phyloP scores from a whole-genome alignment of 1,140 invertebrate species.

The Drosophila sproati region DNA sequence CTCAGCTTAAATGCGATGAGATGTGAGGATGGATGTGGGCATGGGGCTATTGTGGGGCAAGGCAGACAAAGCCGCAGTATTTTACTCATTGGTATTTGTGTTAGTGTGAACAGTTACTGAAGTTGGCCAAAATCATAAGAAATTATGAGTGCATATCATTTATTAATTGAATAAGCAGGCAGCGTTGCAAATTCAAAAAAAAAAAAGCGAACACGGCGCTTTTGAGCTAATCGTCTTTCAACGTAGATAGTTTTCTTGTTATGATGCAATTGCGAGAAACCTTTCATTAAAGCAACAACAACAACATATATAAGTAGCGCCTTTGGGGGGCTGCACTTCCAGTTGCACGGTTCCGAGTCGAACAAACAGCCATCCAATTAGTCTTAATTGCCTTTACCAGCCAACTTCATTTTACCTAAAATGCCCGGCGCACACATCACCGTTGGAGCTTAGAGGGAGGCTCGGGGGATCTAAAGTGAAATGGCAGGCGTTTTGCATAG shows the following conservation, averaged over 20 bases:
- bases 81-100: conserved; percentile 58
- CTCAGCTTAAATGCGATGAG: conserved; percentile 49
- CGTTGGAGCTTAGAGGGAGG: neutral
- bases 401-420: conserved; percentile 57
- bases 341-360: conserved; percentile 27
- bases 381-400: conserved; percentile 70
- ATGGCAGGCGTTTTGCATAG: conserved; percentile 44
- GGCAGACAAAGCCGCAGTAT: conserved; percentile 5
- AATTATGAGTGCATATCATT: conserved; percentile 27
- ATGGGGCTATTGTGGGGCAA: neutral
- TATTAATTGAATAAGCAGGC: conserved; percentile 19
- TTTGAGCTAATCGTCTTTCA: neutral
- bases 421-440: conserved; percentile 21
- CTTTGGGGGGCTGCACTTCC: conserved; percentile 60
- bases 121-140: conserved; percentile 12
- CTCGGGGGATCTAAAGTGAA: conserved; percentile 28
- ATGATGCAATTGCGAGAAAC: conserved; percentile 53
- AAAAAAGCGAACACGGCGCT: neutral
- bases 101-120: conserved; percentile 60
- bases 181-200: neutral
- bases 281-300: conserved; percentile 20
- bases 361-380: conserved; percentile 59
- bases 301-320: neutral
- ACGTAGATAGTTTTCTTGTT: conserved; percentile 13
- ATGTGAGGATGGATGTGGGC: conserved; percentile 15